Evolutionary conservation across 2,888 invertebrate genomes (phyloP).

Genomic region (Cerceris ruficornis): DNA sequence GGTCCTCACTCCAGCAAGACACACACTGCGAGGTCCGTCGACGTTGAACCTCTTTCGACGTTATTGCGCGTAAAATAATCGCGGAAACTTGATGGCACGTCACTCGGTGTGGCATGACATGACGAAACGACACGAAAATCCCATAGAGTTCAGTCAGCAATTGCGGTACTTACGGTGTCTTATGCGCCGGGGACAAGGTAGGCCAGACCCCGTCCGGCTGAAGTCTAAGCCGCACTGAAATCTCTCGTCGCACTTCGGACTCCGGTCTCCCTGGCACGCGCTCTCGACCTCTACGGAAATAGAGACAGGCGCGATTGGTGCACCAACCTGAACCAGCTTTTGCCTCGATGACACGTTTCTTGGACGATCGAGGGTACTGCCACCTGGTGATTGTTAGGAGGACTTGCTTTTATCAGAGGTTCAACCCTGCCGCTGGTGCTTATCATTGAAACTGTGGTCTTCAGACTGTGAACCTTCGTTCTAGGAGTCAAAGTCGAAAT

Average conservation of each 20-base stretch:
- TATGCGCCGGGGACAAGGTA: slow-evolving; percentile 46
- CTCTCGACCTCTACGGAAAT: slow-evolving; percentile 68
- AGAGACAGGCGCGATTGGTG: slow-evolving; percentile 54
- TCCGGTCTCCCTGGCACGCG: slow-evolving; percentile 48
- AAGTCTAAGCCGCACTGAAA: slow-evolving; percentile 68
- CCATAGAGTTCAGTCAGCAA: slow-evolving; percentile 38
- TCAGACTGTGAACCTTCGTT: too few species aligned
- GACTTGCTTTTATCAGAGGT: too few species aligned
- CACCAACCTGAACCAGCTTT: slow-evolving; percentile 36
- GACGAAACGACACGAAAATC: slow-evolving; percentile 7
- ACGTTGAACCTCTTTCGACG: too few species aligned
- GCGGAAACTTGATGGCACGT: background rate
- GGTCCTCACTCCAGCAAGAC: too few species aligned
- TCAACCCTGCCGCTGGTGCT: too few species aligned
- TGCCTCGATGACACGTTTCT: background rate
- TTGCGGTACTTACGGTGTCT: slow-evolving; percentile 56
- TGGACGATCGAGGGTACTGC: background rate
- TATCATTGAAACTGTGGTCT: too few species aligned
- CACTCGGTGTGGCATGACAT: background rate
- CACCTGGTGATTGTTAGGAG: slow-evolving; percentile 12
- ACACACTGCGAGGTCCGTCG: too few species aligned
- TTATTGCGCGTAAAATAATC: too few species aligned
- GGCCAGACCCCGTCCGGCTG: slow-evolving; percentile 62
- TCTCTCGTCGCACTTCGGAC: slow-evolving; percentile 19
- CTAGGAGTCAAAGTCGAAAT: too few species aligned